Conservation (phyloP, 2,113 vertebrate species). For the Triplophysa rosa region DNA sequence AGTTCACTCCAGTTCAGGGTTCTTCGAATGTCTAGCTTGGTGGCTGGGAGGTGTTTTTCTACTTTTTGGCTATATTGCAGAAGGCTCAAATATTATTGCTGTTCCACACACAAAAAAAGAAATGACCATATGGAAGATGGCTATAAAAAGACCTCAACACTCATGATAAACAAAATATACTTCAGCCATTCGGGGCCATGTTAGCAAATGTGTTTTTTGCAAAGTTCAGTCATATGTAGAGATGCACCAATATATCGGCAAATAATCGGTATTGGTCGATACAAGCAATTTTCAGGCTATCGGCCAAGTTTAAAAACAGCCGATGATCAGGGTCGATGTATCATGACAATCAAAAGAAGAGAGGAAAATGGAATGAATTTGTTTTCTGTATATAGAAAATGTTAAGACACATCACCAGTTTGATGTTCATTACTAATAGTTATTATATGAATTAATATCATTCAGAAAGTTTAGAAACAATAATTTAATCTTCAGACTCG, state of each 20-base stretch:
- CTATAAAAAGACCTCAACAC: not conserved
- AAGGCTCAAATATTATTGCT: slow-evolving; percentile 43
- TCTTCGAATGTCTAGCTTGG: not conserved
- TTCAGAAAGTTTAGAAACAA: too few species aligned
- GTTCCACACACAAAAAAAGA: slow-evolving; percentile 22
- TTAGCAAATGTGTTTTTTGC: not conserved
- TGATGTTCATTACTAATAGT: too few species aligned
- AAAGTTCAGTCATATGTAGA: not conserved
- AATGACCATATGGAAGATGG: slow-evolving; percentile 11
- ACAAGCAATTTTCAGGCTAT: too few species aligned
- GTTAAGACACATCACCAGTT: too few species aligned
- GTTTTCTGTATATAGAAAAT: too few species aligned
- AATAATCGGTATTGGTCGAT: too few species aligned
- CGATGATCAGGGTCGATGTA: too few species aligned
- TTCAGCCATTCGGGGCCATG: not conserved
- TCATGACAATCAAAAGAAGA: too few species aligned
- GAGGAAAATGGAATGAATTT: too few species aligned
- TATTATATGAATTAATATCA: too few species aligned
- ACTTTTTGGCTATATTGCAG: slow-evolving; percentile 36
- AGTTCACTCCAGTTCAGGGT: slow-evolving; percentile 8
- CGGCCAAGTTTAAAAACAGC: too few species aligned
- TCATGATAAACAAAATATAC: slow-evolving; percentile 1
- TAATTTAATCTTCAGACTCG: too few species aligned
- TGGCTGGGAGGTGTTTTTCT: slow-evolving; percentile 38
- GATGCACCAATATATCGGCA: not conserved